A percentile compares a stretch with the other conserved stretches of the same genome.
Conservation (phyloP, 2,888 invertebrate species). For the Spisula solida region DNA sequence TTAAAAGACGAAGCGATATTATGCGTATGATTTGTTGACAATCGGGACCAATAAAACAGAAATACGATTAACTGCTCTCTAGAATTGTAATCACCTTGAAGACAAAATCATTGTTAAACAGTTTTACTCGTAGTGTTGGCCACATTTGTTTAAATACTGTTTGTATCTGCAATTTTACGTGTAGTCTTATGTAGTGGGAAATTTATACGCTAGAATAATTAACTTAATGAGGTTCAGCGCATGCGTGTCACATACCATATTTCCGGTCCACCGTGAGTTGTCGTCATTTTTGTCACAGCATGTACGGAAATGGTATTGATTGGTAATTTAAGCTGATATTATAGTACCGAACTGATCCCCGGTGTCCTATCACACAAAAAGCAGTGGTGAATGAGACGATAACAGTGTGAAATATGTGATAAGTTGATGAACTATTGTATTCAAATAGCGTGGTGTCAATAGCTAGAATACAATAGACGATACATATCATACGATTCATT, state of each 20-base stretch:
- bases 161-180: too few relatives aligned
- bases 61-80: too few relatives aligned
- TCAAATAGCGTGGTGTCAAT: background rate
- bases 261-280: background rate
- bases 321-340: background rate
- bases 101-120: too few relatives aligned
- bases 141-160: too few relatives aligned
- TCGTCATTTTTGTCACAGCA: background rate
- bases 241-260: background rate
- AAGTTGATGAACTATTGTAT: conserved; percentile 9
- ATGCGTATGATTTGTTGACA: background rate
- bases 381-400: background rate
- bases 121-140: too few relatives aligned
- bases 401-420: background rate
- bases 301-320: conserved; percentile 17
- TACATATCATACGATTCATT: background rate
- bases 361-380: background rate
- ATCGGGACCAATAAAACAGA: too few relatives aligned
- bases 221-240: background rate
- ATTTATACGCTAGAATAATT: background rate
- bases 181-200: background rate
- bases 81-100: too few relatives aligned
- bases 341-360: background rate
- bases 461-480: background rate
- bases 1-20: too few relatives aligned